A percentile compares a stretch with the other conserved stretches of the same genome.
Conservation (phyloP, 2,113 vertebrate species). For the Sapayoa aenigma region DNA sequence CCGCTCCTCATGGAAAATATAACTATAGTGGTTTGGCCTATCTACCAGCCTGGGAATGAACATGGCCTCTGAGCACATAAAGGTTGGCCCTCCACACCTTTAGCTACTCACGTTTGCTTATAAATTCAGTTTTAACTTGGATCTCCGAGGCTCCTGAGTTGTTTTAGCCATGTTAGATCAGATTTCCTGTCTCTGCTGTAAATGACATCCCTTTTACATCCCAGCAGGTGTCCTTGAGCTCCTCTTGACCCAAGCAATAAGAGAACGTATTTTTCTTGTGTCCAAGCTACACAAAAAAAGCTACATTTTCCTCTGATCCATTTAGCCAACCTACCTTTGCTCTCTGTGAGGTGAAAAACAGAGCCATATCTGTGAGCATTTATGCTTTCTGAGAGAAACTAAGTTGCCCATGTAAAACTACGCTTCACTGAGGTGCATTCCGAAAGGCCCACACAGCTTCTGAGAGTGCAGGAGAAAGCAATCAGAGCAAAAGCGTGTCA, state of each 20-base stretch:
- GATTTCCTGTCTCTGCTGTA: background rate
- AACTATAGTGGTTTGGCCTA: background rate
- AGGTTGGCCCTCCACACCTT: background rate
- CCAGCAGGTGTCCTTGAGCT: background rate
- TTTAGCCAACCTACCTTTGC: background rate
- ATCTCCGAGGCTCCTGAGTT: background rate
- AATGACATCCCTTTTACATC: background rate
- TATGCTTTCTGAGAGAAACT: background rate
- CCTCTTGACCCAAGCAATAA: background rate
- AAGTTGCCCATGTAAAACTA: background rate
- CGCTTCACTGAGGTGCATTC: background rate
- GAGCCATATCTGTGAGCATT: background rate
- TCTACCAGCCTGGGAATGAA: background rate
- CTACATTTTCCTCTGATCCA: background rate
- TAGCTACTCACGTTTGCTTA: background rate
- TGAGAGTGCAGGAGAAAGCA: background rate
- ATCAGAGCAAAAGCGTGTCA: background rate
- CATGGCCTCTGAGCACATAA: background rate
- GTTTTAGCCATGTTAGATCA: background rate
- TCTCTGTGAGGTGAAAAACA: background rate
- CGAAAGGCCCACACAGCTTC: background rate
- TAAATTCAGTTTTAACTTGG: background rate
- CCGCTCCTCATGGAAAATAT: background rate
- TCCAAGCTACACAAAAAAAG: background rate
- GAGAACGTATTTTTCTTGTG: background rate